Conservation (phyloP, 2,113 vertebrate species). For the Lates calcarifer region DNA sequence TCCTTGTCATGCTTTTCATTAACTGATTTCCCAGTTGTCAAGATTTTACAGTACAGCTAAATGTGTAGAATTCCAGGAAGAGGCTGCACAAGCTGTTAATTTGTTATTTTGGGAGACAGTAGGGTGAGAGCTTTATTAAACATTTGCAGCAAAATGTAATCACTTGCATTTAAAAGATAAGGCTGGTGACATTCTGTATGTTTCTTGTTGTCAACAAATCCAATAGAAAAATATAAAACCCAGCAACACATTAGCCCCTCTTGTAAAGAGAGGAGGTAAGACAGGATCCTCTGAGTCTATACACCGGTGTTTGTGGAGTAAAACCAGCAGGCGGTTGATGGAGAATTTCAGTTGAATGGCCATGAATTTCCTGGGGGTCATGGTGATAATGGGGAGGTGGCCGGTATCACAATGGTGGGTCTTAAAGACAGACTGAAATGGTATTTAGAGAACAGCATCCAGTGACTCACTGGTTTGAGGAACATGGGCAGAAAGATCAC, state of each 20-base stretch:
- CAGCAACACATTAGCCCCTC: background rate
- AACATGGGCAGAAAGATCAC: background rate
- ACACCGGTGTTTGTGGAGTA: background rate
- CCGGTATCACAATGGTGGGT: background rate
- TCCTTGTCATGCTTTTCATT: background rate
- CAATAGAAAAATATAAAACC: background rate
- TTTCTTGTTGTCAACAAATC: no score
- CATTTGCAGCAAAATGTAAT: background rate
- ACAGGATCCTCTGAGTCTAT: background rate
- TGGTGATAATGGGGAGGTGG: background rate
- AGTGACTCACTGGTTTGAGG: background rate
- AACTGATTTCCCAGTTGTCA: constrained; percentile 20
- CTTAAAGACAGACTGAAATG: background rate
- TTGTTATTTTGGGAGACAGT: background rate
- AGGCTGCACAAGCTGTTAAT: background rate
- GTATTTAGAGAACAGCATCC: background rate
- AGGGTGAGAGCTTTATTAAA: background rate
- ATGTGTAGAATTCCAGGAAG: background rate
- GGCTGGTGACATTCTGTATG: no score
- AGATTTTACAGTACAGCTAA: no score
- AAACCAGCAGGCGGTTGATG: constrained; percentile 6
- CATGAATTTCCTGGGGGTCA: background rate
- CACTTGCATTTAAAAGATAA: no score
- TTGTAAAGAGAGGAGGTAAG: background rate
- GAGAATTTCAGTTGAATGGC: background rate